Percentiles rank a stretch among this genome's conserved stretches.
Evolutionary conservation across 2,888 invertebrate genomes (phyloP).

Genomic region (Lutraria lutraria): DNA sequence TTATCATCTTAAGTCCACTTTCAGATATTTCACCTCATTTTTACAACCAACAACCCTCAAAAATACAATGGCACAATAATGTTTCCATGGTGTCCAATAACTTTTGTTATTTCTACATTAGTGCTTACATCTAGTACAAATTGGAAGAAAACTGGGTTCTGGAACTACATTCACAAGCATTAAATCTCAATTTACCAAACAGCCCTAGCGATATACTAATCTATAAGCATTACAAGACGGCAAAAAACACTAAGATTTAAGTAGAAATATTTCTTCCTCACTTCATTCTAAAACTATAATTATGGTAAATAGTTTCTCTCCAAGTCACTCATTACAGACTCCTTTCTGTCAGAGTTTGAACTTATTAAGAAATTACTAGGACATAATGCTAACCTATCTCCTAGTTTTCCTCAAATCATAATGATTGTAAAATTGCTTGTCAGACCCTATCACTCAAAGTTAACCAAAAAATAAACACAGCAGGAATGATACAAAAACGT

Average conservation of each 20-base stretch:
- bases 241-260: not conserved
- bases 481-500: slow-evolving; percentile 5
- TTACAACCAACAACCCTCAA: too few species aligned
- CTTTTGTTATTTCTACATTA: not conserved
- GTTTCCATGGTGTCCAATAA: too few species aligned
- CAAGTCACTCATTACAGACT: slow-evolving; percentile 11
- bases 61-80: too few species aligned
- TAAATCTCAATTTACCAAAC: not conserved
- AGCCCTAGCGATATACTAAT: not conserved
- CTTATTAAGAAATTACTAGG: slow-evolving; percentile 39
- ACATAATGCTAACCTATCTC: slow-evolving; percentile 24
- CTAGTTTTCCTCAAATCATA: slow-evolving; percentile 26
- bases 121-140: not conserved
- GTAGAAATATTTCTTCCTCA: not conserved
- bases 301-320: slow-evolving; percentile 9
- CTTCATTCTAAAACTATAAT: not conserved
- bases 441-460: slow-evolving; percentile 31
- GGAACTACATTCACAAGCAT: not conserved
- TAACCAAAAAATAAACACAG: slow-evolving; percentile 27
- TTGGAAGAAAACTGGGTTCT: not conserved
- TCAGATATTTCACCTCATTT: too few species aligned
- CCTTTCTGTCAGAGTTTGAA: slow-evolving; percentile 37
- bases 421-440: slow-evolving; percentile 41
- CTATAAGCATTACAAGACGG: not conserved
- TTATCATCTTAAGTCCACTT: too few species aligned